Evolutionary conservation across 2,113 vertebrate species (phyloP).

Genomic region (Sturnira hondurensis): DNA sequence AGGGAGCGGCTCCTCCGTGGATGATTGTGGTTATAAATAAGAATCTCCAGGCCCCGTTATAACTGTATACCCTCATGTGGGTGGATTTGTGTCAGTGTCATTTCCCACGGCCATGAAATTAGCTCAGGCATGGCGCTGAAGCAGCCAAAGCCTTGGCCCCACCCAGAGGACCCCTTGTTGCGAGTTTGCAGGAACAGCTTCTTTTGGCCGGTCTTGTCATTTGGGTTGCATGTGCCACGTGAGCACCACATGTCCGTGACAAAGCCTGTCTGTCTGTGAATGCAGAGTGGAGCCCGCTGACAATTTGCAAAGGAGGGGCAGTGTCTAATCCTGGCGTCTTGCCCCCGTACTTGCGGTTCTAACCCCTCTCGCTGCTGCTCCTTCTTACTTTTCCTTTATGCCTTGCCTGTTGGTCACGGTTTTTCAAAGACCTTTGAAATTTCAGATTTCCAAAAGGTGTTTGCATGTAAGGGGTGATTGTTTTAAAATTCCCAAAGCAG

Average conservation of each 20-base stretch:
- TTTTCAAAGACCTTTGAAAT: constrained; percentile 42
- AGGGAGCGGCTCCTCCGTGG: not conserved
- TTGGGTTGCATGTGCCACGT: rapidly evolving
- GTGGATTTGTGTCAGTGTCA: not conserved
- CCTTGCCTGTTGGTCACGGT: constrained; percentile 19
- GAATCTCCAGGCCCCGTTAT: not conserved
- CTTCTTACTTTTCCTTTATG: not conserved
- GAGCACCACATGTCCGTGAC: rapidly evolving
- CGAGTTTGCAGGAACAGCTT: not conserved
- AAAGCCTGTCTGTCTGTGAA: not conserved
- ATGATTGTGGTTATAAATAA: not conserved
- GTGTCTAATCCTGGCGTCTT: not conserved
- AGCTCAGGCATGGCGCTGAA: not conserved
- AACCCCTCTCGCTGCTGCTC: not conserved
- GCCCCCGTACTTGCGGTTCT: not conserved
- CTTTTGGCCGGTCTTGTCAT: rapidly evolving
- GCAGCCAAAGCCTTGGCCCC: not conserved
- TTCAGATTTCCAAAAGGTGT: constrained; percentile 32
- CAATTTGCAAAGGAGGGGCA: not conserved
- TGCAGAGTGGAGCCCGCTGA: not conserved
- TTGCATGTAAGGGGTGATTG: constrained; percentile 43
- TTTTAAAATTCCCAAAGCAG: constrained; percentile 60
- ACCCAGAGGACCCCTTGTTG: not conserved
- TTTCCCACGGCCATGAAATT: not conserved
- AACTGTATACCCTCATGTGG: not conserved